Percentiles rank a stretch among this genome's conserved stretches.
Evolutionary conservation across 2,888 invertebrate genomes (phyloP).

Genomic region (Julus scandinavius): DNA sequence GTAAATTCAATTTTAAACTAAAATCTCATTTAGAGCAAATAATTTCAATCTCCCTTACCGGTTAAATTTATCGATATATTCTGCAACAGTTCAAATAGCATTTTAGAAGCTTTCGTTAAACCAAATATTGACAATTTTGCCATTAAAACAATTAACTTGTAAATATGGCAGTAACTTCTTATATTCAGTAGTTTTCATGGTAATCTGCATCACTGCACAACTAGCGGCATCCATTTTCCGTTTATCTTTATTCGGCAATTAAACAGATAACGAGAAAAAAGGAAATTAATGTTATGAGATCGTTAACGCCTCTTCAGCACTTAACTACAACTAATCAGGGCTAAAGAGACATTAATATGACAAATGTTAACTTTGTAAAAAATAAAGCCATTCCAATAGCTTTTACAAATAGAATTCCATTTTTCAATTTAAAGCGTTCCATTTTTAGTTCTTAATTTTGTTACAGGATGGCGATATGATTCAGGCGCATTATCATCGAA

Average conservation of each 20-base stretch:
- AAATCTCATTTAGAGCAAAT: no score
- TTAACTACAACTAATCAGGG: not conserved
- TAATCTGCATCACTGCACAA: not conserved
- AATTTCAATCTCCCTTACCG: no score
- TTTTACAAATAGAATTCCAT: no score
- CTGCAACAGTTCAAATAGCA: no score
- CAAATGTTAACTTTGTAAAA: not conserved
- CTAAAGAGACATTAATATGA: not conserved
- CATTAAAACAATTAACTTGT: no score
- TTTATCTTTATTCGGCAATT: not conserved
- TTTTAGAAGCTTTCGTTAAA: no score
- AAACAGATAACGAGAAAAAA: not conserved
- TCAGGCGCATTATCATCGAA: not conserved
- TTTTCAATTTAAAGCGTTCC: not conserved
- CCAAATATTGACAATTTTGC: no score
- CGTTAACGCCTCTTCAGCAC: not conserved
- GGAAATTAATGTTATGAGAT: not conserved
- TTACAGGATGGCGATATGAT: not conserved
- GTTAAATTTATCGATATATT: no score
- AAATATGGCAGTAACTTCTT: no score
- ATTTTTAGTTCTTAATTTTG: not conserved
- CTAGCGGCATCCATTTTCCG: not conserved
- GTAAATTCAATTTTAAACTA: no score
- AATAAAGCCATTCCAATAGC: no score
- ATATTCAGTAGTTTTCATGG: no score